Evolutionary conservation across 2,797 vertebrate genomes (phyloP).

Genomic region (Labroides dimidiatus): DNA sequence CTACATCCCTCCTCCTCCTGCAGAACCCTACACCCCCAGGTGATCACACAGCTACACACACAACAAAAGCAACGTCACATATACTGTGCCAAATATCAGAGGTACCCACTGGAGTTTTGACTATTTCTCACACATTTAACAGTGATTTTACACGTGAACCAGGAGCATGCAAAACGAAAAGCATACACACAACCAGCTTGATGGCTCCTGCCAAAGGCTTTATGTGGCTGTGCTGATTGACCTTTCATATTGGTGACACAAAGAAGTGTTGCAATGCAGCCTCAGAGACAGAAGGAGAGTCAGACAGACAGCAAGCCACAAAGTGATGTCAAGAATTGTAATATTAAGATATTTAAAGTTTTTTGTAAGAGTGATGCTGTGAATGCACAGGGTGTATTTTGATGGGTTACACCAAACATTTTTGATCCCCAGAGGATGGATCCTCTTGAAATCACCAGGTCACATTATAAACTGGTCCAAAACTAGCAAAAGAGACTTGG

Average conservation of each 20-base stretch:
- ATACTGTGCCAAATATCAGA: neutral
- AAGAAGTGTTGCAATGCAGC: neutral
- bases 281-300: neutral
- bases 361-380: too few relatives aligned
- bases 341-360: neutral
- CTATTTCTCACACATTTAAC: neutral
- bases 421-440: too few relatives aligned
- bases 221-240: neutral
- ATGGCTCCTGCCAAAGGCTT: neutral
- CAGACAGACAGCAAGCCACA: neutral
- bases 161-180: neutral
- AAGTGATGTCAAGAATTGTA: neutral
- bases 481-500: too few relatives aligned
- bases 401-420: too few relatives aligned
- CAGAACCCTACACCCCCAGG: constrained; percentile 97
- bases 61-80: constrained; percentile 7
- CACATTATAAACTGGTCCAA: too few relatives aligned
- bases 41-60: constrained; percentile 58
- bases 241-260: neutral
- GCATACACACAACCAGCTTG: neutral
- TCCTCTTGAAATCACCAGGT: too few relatives aligned
- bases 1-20: constrained; percentile 96
- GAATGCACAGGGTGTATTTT: too few relatives aligned
- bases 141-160: neutral
- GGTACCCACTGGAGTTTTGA: neutral